Evolutionary conservation across 2,888 invertebrate species (phyloP).

Genomic region (Eupeodes luniger): DNA sequence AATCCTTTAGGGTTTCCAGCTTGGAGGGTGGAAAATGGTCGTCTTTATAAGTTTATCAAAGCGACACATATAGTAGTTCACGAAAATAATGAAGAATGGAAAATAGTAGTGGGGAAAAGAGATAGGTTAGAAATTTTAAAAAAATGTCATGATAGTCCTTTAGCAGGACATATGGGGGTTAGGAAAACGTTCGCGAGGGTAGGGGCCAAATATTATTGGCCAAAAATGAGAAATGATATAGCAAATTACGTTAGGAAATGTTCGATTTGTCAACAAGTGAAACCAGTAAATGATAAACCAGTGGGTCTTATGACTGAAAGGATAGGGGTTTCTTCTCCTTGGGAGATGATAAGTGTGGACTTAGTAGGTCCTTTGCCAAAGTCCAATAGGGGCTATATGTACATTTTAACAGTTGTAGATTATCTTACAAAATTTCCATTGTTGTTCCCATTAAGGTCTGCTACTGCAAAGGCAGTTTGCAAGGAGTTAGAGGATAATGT

Average conservation of each 20-base stretch:
- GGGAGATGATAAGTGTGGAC: not conserved
- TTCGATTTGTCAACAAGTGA: not conserved
- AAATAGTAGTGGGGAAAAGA: too few relatives aligned
- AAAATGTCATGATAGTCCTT: not conserved
- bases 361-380: not conserved
- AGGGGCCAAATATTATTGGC: not conserved
- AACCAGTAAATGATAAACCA: not conserved
- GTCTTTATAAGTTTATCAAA: too few relatives aligned
- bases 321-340: not conserved
- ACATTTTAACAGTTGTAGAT: not conserved
- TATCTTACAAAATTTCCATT: too few relatives aligned
- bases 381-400: not conserved
- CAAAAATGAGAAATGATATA: not conserved
- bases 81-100: too few relatives aligned
- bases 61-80: too few relatives aligned
- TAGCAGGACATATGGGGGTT: not conserved
- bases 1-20: too few relatives aligned
- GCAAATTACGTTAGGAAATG: not conserved
- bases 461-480: too few relatives aligned
- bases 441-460: too few relatives aligned
- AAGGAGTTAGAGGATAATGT: too few relatives aligned
- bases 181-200: not conserved
- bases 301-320: not conserved
- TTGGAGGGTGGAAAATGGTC: too few relatives aligned
- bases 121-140: too few relatives aligned